A percentile compares a stretch with the other conserved stretches of the same genome.
phyloP scores from a whole-genome alignment of 2,797 vertebrate species.

The Bradypus variegatus region DNA sequence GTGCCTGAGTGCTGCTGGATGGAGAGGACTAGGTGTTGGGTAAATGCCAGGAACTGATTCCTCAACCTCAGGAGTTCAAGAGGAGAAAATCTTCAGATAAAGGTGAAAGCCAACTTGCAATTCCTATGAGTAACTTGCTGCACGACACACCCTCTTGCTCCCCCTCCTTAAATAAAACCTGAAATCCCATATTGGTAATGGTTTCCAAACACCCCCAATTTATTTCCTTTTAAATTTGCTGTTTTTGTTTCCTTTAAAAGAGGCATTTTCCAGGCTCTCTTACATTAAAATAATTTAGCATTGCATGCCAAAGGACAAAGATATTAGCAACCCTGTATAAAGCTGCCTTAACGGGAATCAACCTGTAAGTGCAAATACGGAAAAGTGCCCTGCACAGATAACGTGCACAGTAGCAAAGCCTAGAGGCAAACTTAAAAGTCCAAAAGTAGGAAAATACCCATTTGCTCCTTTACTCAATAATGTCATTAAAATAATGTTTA shows the following conservation, averaged over 20 bases:
- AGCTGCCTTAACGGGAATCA: neutral
- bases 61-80: neutral
- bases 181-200: neutral
- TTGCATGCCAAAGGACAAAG: neutral
- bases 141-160: too few relatives aligned
- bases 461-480: neutral
- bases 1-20: rapidly evolving
- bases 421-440: neutral
- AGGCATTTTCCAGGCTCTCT: neutral
- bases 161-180: neutral
- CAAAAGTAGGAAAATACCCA: neutral
- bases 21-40: too few relatives aligned
- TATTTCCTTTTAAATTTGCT: neutral
- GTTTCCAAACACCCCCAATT: neutral
- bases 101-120: neutral
- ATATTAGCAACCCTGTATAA: neutral
- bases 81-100: neutral
- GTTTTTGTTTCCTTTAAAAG: slow-evolving; percentile 30
- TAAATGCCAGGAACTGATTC: neutral
- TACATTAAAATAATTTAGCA: neutral
- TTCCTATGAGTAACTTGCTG: neutral
- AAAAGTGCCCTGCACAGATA: neutral
- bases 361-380: rapidly evolving
- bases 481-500: too few relatives aligned
- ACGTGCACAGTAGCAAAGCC: neutral